phyloP scores from a whole-genome alignment of 2,888 invertebrate genomes.

The Caenorhabditis sp. region DNA sequence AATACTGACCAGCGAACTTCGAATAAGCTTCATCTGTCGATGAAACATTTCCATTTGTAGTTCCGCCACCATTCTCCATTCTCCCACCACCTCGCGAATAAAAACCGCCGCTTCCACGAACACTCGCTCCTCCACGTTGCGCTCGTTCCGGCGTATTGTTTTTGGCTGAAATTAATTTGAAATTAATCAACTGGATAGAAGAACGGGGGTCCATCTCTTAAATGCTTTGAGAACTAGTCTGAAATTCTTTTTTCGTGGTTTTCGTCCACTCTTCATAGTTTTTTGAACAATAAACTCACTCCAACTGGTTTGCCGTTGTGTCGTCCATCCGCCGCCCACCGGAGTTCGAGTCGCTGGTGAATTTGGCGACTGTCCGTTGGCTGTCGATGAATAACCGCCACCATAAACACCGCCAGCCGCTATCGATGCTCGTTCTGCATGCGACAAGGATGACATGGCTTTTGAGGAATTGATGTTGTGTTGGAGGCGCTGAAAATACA shows the following conservation, averaged over 20 bases:
- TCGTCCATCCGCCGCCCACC: constrained; percentile 27
- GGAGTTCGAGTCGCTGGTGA: constrained; percentile 1
- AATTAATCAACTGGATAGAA: no score
- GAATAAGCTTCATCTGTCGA: constrained; percentile 1
- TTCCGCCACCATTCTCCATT: constrained; percentile 21
- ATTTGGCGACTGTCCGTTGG: constrained; percentile 8
- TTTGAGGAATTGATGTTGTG: constrained; percentile 69
- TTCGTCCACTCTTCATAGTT: no score
- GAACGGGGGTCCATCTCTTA: no score
- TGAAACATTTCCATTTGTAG: constrained; percentile 1
- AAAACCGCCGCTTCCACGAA: constrained; percentile 13
- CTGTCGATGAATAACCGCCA: constrained; percentile 18
- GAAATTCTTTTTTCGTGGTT: no score
- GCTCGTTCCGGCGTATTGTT: constrained; percentile 18
- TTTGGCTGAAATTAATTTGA: constrained; percentile 17
- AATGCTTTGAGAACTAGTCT: no score
- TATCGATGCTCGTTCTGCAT: constrained; percentile 45
- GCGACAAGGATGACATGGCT: constrained; percentile 57
- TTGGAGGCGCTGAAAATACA: constrained; percentile 60
- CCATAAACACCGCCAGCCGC: constrained; percentile 32
- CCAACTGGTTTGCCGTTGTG: constrained; percentile 15
- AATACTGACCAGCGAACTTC: not conserved
- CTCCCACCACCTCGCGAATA: constrained; percentile 21
- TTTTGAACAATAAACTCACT: constrained; percentile 3
- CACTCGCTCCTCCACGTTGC: constrained; percentile 17